These are phyloP conservation scores for Pardosa pseudoannulata DNA, from an alignment of 2,888 invertebrate species.

Conservation along the genomic window DNA sequence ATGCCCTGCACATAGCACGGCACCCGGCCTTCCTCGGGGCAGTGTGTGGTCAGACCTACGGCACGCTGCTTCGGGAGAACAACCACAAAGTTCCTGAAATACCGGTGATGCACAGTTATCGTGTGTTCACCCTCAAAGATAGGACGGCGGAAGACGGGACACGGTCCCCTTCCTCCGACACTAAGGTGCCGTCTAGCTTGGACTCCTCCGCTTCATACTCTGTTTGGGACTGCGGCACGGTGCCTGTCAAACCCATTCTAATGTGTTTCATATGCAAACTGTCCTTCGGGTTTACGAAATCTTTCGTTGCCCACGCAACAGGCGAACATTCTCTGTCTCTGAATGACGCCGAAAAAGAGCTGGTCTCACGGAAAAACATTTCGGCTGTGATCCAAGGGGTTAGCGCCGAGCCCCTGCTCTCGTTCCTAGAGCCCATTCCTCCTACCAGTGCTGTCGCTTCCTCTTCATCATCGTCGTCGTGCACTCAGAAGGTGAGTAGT, in stretches of 20 bases:
- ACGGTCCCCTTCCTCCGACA: constrained; percentile 11
- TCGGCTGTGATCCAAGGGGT: constrained; percentile 97
- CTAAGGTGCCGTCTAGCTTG: constrained; percentile 79
- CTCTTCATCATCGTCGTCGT: constrained; percentile 36
- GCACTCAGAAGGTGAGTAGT: constrained; percentile 76
- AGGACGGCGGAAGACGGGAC: constrained; percentile 30
- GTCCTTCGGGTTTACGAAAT: constrained; percentile 96
- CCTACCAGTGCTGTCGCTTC: constrained; percentile 78
- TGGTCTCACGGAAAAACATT: constrained; percentile 92
- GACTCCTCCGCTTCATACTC: constrained; percentile 76
- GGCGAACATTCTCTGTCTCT: constrained; percentile 93
- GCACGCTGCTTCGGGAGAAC: constrained; percentile 79
- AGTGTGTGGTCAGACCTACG: constrained; percentile 77
- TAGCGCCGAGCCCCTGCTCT: constrained; percentile 94
- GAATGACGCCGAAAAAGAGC: constrained; percentile 91
- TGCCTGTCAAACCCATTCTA: constrained; percentile 95
- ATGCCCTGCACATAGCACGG: constrained; percentile 90
- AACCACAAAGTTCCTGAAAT: constrained; percentile 80
- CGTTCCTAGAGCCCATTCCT: constrained; percentile 93
- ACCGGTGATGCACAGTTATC: constrained; percentile 91
- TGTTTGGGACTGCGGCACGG: constrained; percentile 79
- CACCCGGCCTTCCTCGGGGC: constrained; percentile 82
- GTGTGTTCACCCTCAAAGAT: constrained; percentile 83
- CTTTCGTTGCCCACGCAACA: constrained; percentile 96
- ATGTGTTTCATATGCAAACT: constrained; percentile 99